These are phyloP conservation scores for Drosophila melanosoma DNA, from an alignment of 2,888 invertebrate species.

Conservation along the genomic window DNA sequence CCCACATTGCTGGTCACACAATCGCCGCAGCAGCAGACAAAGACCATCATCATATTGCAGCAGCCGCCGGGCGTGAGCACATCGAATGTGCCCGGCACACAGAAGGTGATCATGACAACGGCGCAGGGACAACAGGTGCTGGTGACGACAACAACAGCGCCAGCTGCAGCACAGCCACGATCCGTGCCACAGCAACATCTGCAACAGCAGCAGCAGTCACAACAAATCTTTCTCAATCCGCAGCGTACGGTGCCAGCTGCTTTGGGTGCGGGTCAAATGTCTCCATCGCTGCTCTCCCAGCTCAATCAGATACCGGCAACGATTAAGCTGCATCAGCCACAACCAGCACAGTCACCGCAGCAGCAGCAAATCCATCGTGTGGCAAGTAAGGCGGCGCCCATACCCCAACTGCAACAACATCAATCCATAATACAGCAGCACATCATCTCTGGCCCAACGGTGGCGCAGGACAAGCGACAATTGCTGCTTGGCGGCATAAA, in stretches of 20 bases:
- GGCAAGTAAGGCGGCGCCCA: constrained; percentile 82
- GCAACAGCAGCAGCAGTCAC: constrained; percentile 45
- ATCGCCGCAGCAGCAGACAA: constrained; percentile 89
- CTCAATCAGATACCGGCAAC: constrained; percentile 84
- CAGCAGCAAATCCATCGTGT: constrained; percentile 50
- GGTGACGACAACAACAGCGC: constrained; percentile 85
- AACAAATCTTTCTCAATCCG: constrained; percentile 60
- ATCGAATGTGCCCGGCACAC: constrained; percentile 75
- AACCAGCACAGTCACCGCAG: constrained; percentile 58
- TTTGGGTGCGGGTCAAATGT: constrained; percentile 87
- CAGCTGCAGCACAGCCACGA: constrained; percentile 56
- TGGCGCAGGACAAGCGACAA: constrained; percentile 75
- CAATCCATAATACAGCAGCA: constrained; percentile 84
- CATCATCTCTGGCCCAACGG: constrained; percentile 78
- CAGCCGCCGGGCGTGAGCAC: constrained; percentile 85
- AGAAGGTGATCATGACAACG: constrained; percentile 88
- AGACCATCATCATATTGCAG: constrained; percentile 90
- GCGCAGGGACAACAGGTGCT: constrained; percentile 88
- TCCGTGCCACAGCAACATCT: constrained; percentile 14
- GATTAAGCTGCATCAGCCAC: constrained; percentile 85
- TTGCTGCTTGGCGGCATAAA: constrained; percentile 80
- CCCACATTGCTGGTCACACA: constrained; percentile 89
- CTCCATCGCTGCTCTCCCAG: constrained; percentile 82
- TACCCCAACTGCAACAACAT: constrained; percentile 86
- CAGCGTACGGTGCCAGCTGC: constrained; percentile 65